A percentile compares a stretch with the other conserved stretches of the same genome.
Conservation (phyloP, 2,888 invertebrate species). For the Tenodera sinensis region DNA sequence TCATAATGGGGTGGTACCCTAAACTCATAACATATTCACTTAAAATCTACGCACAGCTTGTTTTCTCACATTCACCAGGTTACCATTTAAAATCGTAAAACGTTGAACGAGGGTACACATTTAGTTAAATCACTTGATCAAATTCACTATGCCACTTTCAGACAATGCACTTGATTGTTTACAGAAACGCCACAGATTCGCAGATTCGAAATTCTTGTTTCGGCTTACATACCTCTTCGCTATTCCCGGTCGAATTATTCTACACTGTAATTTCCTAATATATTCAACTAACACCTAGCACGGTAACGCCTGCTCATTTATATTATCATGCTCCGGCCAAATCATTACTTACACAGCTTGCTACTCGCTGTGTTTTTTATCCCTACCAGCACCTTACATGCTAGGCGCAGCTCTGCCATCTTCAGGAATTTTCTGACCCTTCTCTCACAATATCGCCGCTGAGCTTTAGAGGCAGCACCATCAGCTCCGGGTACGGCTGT, state of each 20-base stretch:
- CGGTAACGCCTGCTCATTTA: neutral
- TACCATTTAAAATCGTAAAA: neutral
- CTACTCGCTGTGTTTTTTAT: neutral
- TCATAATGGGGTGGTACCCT: slow-evolving; percentile 11
- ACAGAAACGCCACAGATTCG: neutral
- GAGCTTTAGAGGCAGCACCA: neutral
- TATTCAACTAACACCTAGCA: neutral
- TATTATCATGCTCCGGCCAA: neutral
- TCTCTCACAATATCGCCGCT: neutral
- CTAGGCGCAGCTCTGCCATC: neutral
- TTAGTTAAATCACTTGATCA: neutral
- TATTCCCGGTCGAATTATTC: neutral
- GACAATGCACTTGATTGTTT: neutral
- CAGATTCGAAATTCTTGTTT: neutral
- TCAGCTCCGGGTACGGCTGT: neutral
- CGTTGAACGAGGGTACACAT: neutral
- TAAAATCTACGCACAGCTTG: neutral
- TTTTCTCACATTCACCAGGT: neutral
- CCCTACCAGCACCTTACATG: neutral
- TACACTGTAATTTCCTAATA: neutral
- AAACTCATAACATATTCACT: neutral
- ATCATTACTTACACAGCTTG: slow-evolving; percentile 9
- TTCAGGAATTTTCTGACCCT: neutral
- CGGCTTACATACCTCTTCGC: neutral
- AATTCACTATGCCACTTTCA: neutral